Percentiles rank a stretch among this genome's conserved stretches.
Conservation (phyloP, 2,888 invertebrate species). For the Meiosimyza platycephala region DNA sequence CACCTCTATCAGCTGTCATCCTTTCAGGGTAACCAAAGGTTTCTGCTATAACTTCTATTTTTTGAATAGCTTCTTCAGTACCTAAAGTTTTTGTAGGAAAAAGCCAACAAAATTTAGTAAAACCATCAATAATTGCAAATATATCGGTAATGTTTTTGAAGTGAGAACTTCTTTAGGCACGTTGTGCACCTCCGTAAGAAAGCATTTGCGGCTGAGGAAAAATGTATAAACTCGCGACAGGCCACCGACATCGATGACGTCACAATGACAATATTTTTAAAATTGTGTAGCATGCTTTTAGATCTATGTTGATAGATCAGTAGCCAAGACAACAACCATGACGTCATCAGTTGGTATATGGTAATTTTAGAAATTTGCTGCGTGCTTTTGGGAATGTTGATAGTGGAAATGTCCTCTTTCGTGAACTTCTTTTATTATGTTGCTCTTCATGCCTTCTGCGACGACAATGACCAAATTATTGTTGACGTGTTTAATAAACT, state of each 20-base stretch:
- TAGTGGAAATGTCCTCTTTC: slow-evolving; percentile 15
- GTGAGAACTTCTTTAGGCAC: too few relatives aligned
- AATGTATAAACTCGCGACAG: too few relatives aligned
- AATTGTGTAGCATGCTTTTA: too few relatives aligned
- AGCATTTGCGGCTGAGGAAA: too few relatives aligned
- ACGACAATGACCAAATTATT: slow-evolving; percentile 8
- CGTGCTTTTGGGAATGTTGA: slow-evolving; percentile 16
- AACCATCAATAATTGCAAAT: slow-evolving; percentile 55
- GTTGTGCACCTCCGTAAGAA: too few relatives aligned
- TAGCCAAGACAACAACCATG: too few relatives aligned
- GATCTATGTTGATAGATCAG: too few relatives aligned
- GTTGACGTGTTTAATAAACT: slow-evolving; percentile 4
- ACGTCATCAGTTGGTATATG: too few relatives aligned
- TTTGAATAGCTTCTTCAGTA: slow-evolving; percentile 40
- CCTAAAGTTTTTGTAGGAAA: slow-evolving; percentile 40
- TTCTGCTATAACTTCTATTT: slow-evolving; percentile 36
- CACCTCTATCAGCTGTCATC: slow-evolving; percentile 32
- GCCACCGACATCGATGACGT: too few relatives aligned
- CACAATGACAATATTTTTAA: too few relatives aligned
- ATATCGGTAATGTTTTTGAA: slow-evolving; percentile 55
- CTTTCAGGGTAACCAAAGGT: slow-evolving; percentile 38
- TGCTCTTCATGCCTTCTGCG: slow-evolving; percentile 14
- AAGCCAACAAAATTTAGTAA: slow-evolving; percentile 52
- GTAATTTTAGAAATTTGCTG: too few relatives aligned
- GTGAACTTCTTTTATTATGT: slow-evolving; percentile 4